These are phyloP conservation scores for Trochalopteron elliotii DNA, from an alignment of 2,113 vertebrate species.

Conservation along the genomic window DNA sequence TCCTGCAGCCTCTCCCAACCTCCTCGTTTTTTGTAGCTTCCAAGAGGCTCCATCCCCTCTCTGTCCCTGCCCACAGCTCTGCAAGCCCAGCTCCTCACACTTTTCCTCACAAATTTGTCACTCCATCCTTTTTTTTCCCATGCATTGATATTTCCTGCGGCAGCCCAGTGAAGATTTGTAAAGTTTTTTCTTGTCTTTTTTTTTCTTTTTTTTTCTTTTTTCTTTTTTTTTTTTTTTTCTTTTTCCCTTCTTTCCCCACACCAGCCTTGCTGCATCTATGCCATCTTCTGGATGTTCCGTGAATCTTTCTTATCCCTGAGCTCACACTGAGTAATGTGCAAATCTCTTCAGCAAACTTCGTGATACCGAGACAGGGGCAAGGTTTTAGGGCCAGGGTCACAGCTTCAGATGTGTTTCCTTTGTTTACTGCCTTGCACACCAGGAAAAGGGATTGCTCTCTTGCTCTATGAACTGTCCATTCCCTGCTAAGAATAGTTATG, in stretches of 20 bases:
- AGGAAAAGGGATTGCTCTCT: not conserved
- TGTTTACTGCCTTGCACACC: not conserved
- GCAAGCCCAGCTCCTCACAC: not conserved
- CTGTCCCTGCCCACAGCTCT: not conserved
- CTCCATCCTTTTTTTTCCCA: not conserved
- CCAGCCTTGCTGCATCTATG: not conserved
- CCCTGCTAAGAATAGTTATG: not conserved
- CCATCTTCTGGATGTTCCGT: slow-evolving; percentile 60
- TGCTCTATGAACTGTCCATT: not conserved
- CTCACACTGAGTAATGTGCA: not conserved
- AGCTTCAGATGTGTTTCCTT: not conserved
- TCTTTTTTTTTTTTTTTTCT: too few species aligned
- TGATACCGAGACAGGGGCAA: not conserved
- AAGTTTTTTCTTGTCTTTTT: rapidly evolving
- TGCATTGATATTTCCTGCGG: not conserved
- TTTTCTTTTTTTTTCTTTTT: too few species aligned
- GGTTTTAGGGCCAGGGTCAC: not conserved
- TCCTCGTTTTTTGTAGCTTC: not conserved
- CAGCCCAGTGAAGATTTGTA: not conserved
- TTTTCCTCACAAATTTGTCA: not conserved
- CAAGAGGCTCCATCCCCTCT: not conserved
- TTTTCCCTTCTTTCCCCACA: not conserved
- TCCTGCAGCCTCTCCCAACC: not conserved
- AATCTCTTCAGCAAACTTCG: not conserved
- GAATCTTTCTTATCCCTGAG: not conserved